Base-by-base conservation (phyloP, 2,888 invertebrate species). In the Torymus auratus region DNA sequence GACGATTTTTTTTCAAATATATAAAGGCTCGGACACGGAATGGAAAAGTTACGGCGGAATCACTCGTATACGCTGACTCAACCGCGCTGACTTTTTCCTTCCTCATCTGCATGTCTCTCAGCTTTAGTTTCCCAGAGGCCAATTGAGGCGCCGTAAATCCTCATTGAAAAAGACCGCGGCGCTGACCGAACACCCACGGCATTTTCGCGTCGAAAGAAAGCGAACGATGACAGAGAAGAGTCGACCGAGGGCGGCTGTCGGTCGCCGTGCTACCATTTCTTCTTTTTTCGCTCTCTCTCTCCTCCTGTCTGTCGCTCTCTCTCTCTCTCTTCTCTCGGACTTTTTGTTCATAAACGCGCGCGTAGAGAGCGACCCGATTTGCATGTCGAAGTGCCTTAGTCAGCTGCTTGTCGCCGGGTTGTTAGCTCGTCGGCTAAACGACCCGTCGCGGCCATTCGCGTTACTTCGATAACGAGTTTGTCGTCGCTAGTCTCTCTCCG, bases 371-470 rank as follows among this genome's bases (percentile, higher is more conserved):
- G 76, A 53, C 28, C 80, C 83, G 85, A 89, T 88, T 88, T 88
- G 86, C 89, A 88, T 88, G 86, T 83, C 84, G 84, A 82, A 88
- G 88, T 86, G 85, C 85, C 86, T 88, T 86, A 87, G 86, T 88
- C 86, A 86, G 87, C 87, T 84, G 69, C 76, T 72, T 75, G 60
- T 23, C 78, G 76, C 53, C 74, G 23, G 62, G 74, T 62, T 69
- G 83, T 78, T 81, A 82, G 83, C 80, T 82, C 82, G 20, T 12
- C 41, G 78, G 69, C 83, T 83, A 84, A 86, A 84, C 84, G 85
- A 84, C 74, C 83, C 79, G 78, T 81, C 82, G 80, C 50, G 67
- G 73, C 67, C 79, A 77, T 60, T 80, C 78, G 78, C 83, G 81
- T 83, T 85, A 83, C 80, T 64, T 73, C 72, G 76, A 79, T 82